Percentiles rank a stretch among this genome's conserved stretches.
Evolutionary conservation across 53 echinoderm and acorn worm genomes (phyloP).

Genomic region (Antedon mediterranea): DNA sequence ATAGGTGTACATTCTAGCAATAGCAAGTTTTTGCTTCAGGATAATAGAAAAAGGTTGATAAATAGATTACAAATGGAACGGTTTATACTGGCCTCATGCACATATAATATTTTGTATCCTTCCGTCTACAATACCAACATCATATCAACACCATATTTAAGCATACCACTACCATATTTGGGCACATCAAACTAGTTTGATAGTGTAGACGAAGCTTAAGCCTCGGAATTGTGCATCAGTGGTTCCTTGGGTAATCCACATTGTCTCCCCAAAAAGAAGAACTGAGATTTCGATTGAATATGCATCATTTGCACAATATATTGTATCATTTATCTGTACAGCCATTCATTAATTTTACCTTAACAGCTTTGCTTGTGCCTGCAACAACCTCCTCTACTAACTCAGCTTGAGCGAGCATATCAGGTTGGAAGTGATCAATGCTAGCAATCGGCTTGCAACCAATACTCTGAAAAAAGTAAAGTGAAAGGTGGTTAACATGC

Average conservation of each 20-base stretch:
- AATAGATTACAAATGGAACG: no score
- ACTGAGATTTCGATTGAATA: not conserved
- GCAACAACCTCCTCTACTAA: slow-evolving; percentile 78
- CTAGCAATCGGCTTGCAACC: slow-evolving; percentile 92
- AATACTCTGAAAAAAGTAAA: slow-evolving; percentile 34
- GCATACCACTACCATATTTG: no score
- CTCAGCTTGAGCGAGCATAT: slow-evolving; percentile 67
- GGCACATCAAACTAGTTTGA: no score
- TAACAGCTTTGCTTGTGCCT: slow-evolving; percentile 88
- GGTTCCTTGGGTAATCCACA: not conserved
- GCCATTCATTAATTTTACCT: slow-evolving; percentile 34
- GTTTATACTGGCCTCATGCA: no score
- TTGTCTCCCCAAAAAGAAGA: not conserved
- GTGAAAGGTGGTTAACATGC: not conserved
- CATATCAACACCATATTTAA: no score
- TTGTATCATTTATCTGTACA: no score
- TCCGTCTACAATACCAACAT: no score
- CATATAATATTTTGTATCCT: no score
- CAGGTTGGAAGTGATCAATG: slow-evolving; percentile 83
- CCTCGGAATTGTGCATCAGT: not conserved
- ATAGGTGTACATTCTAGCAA: no score
- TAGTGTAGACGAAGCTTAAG: no score
- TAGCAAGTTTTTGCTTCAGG: no score
- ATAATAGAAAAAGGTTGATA: no score
- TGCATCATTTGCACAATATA: not conserved